These are phyloP conservation scores for Tretioscincus oriximinensis DNA, from an alignment of 2,113 vertebrate species.

Conservation along the genomic window DNA sequence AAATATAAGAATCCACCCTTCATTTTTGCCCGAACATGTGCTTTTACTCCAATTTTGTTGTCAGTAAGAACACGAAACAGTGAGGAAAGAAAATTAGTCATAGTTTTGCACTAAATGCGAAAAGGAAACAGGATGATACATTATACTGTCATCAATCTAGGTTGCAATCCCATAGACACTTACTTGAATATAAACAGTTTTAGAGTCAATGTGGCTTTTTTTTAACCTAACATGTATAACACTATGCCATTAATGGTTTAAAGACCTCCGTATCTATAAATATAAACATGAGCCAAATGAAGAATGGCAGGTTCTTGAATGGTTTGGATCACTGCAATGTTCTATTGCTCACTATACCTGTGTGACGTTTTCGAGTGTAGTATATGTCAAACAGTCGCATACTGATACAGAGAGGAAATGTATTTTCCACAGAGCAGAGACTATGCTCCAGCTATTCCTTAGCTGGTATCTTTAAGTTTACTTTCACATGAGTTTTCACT, in stretches of 20 bases:
- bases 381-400: constrained; percentile 43
- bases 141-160: background rate
- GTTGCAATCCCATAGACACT: background rate
- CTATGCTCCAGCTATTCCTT: constrained; percentile 71
- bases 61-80: background rate
- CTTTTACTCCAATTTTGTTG: background rate
- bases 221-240: background rate
- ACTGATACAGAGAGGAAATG: constrained; percentile 63
- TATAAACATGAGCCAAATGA: constrained; percentile 8
- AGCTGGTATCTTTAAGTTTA: constrained; percentile 82
- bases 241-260: constrained; percentile 1
- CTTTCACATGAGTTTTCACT: constrained; percentile 84
- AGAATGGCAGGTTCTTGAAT: constrained; percentile 22
- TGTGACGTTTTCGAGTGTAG: constrained; percentile 35
- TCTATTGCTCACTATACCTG: constrained; percentile 17
- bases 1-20: background rate
- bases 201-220: background rate
- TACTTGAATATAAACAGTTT: background rate
- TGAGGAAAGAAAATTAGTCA: background rate
- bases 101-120: fast-evolving
- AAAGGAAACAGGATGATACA: constrained; percentile 16
- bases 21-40: background rate
- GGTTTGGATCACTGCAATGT: constrained; percentile 4
- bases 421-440: constrained; percentile 72
- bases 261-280: constrained; percentile 13